Evolutionary conservation across 1,140 invertebrate genomes (phyloP).

Genomic region (Drosophila subobscura): DNA sequence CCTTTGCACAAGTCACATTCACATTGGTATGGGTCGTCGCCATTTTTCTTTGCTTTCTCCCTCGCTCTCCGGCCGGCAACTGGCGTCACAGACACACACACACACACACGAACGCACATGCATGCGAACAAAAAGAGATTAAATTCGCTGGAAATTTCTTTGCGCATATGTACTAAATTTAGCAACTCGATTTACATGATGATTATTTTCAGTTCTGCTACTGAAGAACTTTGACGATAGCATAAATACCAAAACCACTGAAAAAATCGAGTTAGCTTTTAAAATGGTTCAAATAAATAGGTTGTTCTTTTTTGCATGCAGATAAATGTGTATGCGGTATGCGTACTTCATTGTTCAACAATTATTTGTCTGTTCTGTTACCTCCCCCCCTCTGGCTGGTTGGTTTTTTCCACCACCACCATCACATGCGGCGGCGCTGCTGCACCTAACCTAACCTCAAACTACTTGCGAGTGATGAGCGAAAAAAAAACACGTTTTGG

Average conservation of each 20-base stretch:
- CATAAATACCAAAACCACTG: constrained; percentile 83
- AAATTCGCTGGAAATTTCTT: constrained; percentile 74
- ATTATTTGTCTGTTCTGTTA: constrained; percentile 26
- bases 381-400: constrained; percentile 36
- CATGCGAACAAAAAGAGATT: constrained; percentile 27
- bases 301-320: constrained; percentile 51
- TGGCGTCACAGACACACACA: constrained; percentile 42
- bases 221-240: constrained; percentile 81
- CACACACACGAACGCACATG: constrained; percentile 34
- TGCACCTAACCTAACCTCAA: constrained; percentile 44
- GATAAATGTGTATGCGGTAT: constrained; percentile 36
- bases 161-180: constrained; percentile 31
- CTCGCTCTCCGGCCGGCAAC: constrained; percentile 63
- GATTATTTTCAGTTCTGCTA: constrained; percentile 83
- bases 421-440: constrained; percentile 26
- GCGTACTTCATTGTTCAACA: constrained; percentile 45
- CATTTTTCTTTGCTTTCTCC: constrained; percentile 56
- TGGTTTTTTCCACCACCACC: constrained; percentile 16
- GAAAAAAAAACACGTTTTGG: constrained; percentile 43
- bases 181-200: constrained; percentile 75
- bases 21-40: constrained; percentile 21
- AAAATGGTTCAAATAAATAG: not conserved
- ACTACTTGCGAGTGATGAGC: not conserved
- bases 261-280: constrained; percentile 60
- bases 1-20: constrained; percentile 47